Conservation (phyloP, 2,797 vertebrate species). For the Smutsia temminckii region DNA sequence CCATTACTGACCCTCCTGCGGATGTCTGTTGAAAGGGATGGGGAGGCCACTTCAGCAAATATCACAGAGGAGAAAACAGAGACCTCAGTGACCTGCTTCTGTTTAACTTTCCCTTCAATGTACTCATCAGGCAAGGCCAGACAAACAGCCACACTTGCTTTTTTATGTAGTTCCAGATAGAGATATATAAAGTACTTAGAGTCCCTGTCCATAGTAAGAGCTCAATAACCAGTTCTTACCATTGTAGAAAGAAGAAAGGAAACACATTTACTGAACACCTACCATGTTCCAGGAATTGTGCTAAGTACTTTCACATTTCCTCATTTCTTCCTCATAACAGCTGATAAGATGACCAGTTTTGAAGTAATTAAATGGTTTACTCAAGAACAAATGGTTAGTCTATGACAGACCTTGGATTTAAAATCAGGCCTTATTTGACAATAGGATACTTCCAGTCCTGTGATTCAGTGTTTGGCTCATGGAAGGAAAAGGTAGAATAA, state of each 20-base stretch:
- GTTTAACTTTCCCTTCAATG: constrained; percentile 22
- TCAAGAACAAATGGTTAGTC: not conserved
- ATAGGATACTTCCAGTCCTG: not conserved
- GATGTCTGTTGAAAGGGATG: not conserved
- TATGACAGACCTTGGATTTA: not conserved
- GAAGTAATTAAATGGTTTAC: not conserved
- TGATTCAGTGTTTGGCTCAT: not conserved
- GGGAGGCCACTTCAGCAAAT: not conserved
- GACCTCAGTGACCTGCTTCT: not conserved
- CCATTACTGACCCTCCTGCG: not conserved
- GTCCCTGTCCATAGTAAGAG: not conserved
- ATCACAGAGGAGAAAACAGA: not conserved
- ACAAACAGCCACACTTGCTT: not conserved
- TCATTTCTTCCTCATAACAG: not conserved
- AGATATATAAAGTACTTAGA: not conserved
- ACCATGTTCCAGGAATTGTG: not conserved
- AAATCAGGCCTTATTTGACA: not conserved
- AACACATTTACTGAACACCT: not conserved
- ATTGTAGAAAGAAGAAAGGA: constrained; percentile 7
- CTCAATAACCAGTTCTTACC: not conserved
- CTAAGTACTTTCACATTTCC: not conserved
- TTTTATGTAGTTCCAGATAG: not conserved
- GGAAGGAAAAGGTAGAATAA: not conserved
- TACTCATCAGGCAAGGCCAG: not conserved
- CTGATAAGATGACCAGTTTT: not conserved